These are phyloP conservation scores for Drosophila seguyi DNA, from an alignment of 1,140 invertebrate species.

Conservation along the genomic window DNA sequence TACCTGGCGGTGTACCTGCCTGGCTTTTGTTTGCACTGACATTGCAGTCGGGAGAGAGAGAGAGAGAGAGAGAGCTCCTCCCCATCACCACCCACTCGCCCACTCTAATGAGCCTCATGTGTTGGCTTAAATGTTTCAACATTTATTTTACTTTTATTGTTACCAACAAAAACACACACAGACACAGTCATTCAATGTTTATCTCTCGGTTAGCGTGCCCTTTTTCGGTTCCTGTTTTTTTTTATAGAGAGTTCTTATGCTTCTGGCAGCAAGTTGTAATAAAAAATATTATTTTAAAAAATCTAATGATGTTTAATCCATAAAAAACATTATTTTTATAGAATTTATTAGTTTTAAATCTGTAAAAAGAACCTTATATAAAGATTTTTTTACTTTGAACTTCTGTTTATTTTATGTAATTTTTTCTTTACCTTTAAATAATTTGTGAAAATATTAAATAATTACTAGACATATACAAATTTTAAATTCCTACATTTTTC, in stretches of 20 bases:
- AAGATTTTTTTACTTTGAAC: no score
- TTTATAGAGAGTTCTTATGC: neutral
- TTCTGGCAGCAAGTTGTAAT: no score
- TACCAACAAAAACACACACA: slow-evolving; percentile 2
- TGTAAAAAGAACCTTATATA: no score
- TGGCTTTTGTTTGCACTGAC: slow-evolving; percentile 19
- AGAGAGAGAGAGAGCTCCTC: neutral
- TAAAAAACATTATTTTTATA: neutral
- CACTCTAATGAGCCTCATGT: slow-evolving; percentile 47
- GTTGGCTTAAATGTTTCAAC: slow-evolving; percentile 55
- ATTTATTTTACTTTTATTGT: slow-evolving; percentile 34
- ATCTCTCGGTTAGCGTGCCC: slow-evolving; percentile 14
- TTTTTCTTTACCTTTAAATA: no score
- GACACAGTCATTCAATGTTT: slow-evolving; percentile 13
- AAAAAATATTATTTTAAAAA: neutral
- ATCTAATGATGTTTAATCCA: neutral
- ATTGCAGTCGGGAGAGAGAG: neutral
- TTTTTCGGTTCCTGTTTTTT: neutral
- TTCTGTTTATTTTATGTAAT: no score
- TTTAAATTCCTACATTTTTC: no score
- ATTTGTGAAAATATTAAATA: no score
- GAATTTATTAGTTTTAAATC: no score
- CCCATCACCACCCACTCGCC: neutral
- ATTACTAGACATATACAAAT: no score
- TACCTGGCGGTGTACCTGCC: slow-evolving; percentile 3